phyloP scores from a whole-genome alignment of 2,888 invertebrate genomes.

The Caenorhabditis panamensis region DNA sequence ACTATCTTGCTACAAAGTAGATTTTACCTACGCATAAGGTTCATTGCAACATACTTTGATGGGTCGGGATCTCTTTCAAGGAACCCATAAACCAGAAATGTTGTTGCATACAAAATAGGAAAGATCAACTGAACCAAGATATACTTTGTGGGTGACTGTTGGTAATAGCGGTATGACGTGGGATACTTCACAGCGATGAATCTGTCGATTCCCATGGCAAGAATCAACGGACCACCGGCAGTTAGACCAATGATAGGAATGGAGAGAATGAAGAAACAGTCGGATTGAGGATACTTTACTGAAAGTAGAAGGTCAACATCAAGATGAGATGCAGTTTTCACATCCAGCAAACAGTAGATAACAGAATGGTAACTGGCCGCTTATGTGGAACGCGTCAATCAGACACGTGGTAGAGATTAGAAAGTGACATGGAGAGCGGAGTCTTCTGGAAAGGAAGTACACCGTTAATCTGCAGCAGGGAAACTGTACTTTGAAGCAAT shows the following conservation, averaged over 20 bases:
- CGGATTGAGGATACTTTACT: slow-evolving; percentile 49
- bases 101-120: slow-evolving; percentile 39
- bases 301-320: not conserved
- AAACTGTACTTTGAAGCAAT: slow-evolving; percentile 18
- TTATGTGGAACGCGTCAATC: slow-evolving; percentile 48
- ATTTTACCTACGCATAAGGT: not conserved
- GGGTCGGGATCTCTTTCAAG: slow-evolving; percentile 27
- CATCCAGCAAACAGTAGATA: slow-evolving; percentile 53
- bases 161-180: slow-evolving; percentile 56
- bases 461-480: not conserved
- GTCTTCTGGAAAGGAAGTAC: slow-evolving; percentile 31
- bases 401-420: slow-evolving; percentile 30
- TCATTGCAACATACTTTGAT: not conserved
- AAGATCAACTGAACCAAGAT: slow-evolving; percentile 46
- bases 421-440: slow-evolving; percentile 34
- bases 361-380: slow-evolving; percentile 62
- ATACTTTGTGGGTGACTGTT: slow-evolving; percentile 44
- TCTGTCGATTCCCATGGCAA: slow-evolving; percentile 64
- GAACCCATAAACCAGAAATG: slow-evolving; percentile 41
- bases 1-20: slow-evolving; percentile 43
- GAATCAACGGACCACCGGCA: slow-evolving; percentile 59
- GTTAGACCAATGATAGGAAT: slow-evolving; percentile 56
- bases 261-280: slow-evolving; percentile 59
- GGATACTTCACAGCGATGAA: slow-evolving; percentile 64
- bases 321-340: slow-evolving; percentile 1